Percentiles rank a stretch among this genome's conserved stretches.
Evolutionary conservation across 1,140 invertebrate genomes (phyloP).

Genomic region (Pseudomyrmex concolor): DNA sequence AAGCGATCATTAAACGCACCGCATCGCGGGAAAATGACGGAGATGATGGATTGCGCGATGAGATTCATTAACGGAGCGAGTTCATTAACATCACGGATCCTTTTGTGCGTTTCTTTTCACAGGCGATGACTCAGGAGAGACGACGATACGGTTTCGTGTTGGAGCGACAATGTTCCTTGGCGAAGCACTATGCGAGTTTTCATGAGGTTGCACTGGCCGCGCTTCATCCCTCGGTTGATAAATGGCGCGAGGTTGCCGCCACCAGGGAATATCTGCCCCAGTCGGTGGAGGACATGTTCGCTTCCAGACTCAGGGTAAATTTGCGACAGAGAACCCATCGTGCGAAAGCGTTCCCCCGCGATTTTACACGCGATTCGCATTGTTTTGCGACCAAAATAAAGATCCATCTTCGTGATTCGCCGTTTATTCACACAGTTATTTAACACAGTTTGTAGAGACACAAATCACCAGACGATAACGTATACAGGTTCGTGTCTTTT

Average conservation of each 20-base stretch:
- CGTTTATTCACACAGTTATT: neutral
- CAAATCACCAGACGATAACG: too few relatives aligned
- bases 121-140: constrained; percentile 97
- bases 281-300: constrained; percentile 92
- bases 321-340: constrained; percentile 1
- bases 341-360: neutral
- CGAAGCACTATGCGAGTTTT: constrained; percentile 96
- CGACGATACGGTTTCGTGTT: constrained; percentile 96
- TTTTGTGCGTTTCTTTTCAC: constrained; percentile 65
- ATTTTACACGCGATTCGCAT: neutral
- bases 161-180: constrained; percentile 95
- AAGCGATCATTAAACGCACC: constrained; percentile 13
- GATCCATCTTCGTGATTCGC: neutral
- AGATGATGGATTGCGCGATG: constrained; percentile 53
- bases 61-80: constrained; percentile 47
- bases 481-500: too few relatives aligned
- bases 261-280: constrained; percentile 93
- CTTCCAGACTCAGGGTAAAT: constrained; percentile 89
- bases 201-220: constrained; percentile 91
- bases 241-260: constrained; percentile 94
- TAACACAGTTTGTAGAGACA: neutral
- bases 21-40: neutral
- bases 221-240: constrained; percentile 92
- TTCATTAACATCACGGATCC: constrained; percentile 30
- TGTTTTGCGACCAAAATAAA: neutral